Evolutionary conservation across 2,888 invertebrate species (phyloP).

Genomic region (Rhamnusium bicolor): DNA sequence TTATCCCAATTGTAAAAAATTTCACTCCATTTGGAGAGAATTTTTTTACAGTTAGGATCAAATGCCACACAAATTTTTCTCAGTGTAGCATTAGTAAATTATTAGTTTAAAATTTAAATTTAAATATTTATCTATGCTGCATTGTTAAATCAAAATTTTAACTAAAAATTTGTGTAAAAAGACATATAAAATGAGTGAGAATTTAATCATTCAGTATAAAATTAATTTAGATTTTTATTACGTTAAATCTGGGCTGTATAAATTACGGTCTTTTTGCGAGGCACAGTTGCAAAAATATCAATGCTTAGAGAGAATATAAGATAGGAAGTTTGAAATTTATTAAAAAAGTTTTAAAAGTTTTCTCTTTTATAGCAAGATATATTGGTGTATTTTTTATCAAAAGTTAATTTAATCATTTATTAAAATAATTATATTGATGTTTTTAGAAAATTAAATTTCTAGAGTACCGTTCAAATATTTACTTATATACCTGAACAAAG

Average conservation of each 20-base stretch:
- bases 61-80: too few relatives aligned
- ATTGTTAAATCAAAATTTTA: too few relatives aligned
- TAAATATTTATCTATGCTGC: too few relatives aligned
- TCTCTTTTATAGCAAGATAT: slow-evolving; percentile 35
- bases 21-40: too few relatives aligned
- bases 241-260: slow-evolving; percentile 12
- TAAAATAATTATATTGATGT: neutral
- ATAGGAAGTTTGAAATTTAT: slow-evolving; percentile 43
- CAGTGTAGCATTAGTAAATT: too few relatives aligned
- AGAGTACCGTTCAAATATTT: neutral
- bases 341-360: slow-evolving; percentile 47
- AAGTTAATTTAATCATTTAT: slow-evolving; percentile 5
- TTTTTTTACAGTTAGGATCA: too few relatives aligned
- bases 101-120: too few relatives aligned
- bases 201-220: neutral
- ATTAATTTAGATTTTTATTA: slow-evolving; percentile 11
- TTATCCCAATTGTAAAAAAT: too few relatives aligned
- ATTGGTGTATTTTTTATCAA: slow-evolving; percentile 10
- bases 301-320: slow-evolving; percentile 15
- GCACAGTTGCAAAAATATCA: slow-evolving; percentile 16
- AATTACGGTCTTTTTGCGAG: neutral
- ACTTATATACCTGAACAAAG: neutral
- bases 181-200: neutral
- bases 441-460: neutral
- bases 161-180: too few relatives aligned